Conservation (phyloP, 2,113 vertebrate genomes). For the Tretioscincus oriximinensis region DNA sequence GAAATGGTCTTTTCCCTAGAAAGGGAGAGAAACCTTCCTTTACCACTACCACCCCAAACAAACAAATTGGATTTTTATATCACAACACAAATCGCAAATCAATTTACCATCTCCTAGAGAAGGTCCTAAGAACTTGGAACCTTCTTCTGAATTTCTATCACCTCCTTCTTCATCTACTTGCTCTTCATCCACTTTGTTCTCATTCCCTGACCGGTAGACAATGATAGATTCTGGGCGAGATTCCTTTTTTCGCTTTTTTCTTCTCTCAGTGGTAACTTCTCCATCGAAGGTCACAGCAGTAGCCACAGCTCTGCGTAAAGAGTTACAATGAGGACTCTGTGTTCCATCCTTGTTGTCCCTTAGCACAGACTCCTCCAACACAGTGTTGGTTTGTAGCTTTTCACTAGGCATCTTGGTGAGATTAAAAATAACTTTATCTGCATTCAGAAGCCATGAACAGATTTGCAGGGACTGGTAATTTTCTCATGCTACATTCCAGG, state of each 20-base stretch:
- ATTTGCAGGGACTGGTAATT: constrained; percentile 17
- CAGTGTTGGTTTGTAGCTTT: constrained; percentile 46
- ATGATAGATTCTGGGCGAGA: constrained; percentile 93
- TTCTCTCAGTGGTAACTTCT: constrained; percentile 80
- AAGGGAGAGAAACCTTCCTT: too few relatives aligned
- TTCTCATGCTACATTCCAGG: constrained; percentile 45
- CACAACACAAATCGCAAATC: neutral
- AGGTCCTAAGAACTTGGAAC: constrained; percentile 87
- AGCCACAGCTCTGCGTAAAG: constrained; percentile 68
- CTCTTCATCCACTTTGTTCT: constrained; percentile 82
- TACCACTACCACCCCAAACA: too few relatives aligned
- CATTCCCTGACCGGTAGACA: constrained; percentile 87
- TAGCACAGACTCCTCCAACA: constrained; percentile 59
- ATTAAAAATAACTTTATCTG: constrained; percentile 29
- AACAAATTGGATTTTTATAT: neutral
- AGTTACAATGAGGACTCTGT: constrained; percentile 59
- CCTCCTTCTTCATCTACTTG: constrained; percentile 77
- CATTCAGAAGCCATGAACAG: constrained; percentile 42
- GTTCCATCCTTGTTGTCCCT: constrained; percentile 59
- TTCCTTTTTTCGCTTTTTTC: constrained; percentile 83
- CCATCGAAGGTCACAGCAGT: constrained; percentile 77
- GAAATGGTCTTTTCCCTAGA: too few relatives aligned
- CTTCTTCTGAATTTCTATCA: constrained; percentile 84
- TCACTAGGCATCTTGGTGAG: constrained; percentile 55
- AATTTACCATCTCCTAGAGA: constrained; percentile 81